Conservation (phyloP, 2,888 invertebrate genomes). For the Willowsia nigromaculata region DNA sequence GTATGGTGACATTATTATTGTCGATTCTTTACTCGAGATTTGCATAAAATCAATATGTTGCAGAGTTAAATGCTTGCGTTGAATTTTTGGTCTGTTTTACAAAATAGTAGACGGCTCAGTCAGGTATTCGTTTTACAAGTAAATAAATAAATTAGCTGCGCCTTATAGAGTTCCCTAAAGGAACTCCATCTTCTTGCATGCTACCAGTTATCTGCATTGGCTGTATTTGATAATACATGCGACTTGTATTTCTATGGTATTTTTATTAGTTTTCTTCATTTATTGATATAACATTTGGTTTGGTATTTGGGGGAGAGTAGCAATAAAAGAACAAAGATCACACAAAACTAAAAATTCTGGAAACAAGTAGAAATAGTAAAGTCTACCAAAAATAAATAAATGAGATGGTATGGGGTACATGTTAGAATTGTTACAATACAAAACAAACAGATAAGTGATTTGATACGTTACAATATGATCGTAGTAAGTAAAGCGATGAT, state of each 20-base stretch:
- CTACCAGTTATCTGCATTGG: no score
- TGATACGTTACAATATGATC: background rate
- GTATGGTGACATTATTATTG: conserved; percentile 2
- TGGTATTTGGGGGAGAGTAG: background rate
- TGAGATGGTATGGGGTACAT: background rate
- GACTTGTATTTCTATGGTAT: no score
- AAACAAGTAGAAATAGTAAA: no score
- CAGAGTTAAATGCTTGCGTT: background rate
- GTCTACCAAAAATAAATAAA: background rate
- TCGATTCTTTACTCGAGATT: conserved; percentile 8
- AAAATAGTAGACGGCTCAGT: background rate
- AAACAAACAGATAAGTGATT: conserved; percentile 49
- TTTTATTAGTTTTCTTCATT: no score
- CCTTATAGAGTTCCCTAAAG: background rate
- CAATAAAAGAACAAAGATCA: background rate
- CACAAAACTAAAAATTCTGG: background rate
- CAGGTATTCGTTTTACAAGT: background rate
- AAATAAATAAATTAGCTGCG: background rate
- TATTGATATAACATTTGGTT: no score
- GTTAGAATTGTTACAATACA: conserved; percentile 3
- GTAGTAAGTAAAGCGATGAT: background rate
- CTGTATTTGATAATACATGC: no score
- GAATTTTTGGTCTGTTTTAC: background rate
- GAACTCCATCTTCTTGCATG: background rate
- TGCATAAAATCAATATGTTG: conserved; percentile 51